Percentiles rank a stretch among this genome's conserved stretches.
These are phyloP conservation scores for Amblyornis subalaris DNA, from an alignment of 2,113 vertebrate genomes.

Conservation along the genomic window DNA sequence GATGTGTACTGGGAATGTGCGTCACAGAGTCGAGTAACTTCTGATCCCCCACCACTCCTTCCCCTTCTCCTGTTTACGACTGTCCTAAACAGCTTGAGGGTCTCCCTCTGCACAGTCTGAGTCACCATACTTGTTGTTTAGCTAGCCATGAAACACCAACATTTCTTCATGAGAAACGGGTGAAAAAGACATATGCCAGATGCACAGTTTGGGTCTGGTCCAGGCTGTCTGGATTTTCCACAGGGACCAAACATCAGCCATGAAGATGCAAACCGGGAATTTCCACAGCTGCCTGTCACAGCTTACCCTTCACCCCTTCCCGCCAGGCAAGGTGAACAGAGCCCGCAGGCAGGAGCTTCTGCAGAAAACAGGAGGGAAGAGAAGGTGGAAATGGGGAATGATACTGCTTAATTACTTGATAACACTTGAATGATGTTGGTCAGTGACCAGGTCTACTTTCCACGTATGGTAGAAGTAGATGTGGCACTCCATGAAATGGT, in stretches of 20 bases:
- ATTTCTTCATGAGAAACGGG: background rate
- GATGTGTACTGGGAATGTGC: background rate
- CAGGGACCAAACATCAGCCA: background rate
- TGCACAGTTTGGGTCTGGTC: background rate
- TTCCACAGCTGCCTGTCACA: background rate
- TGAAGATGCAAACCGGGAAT: background rate
- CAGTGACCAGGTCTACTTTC: background rate
- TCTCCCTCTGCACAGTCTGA: background rate
- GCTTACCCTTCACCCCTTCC: background rate
- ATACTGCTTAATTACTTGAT: background rate
- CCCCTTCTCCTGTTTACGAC: background rate
- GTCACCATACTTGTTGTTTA: background rate
- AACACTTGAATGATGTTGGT: background rate
- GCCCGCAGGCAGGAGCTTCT: background rate
- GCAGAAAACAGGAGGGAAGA: background rate
- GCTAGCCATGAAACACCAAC: background rate
- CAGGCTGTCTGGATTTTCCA: background rate
- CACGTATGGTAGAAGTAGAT: background rate
- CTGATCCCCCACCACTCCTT: background rate
- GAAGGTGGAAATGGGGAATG: background rate
- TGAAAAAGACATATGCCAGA: background rate
- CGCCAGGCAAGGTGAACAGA: background rate
- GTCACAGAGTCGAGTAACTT: background rate
- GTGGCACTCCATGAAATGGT: no score
- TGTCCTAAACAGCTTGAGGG: background rate